A percentile compares a stretch with the other conserved stretches of the same genome.
phyloP scores from a whole-genome alignment of 2,888 invertebrate genomes.

The Quadroppia sp. region DNA sequence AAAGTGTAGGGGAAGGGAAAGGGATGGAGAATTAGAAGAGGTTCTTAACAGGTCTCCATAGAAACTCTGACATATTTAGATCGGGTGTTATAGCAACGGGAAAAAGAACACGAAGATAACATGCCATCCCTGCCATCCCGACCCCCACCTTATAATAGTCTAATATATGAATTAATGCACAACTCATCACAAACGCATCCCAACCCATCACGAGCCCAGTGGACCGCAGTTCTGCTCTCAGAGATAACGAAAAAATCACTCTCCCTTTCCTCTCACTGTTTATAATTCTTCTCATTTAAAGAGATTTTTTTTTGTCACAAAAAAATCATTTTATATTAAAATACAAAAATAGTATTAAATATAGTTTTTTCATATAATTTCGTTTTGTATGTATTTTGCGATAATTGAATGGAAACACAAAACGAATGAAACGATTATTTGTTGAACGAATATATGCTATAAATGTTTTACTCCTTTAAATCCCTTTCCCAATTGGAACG shows the following conservation, averaged over 20 bases:
- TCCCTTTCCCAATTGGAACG: neutral
- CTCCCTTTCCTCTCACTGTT: constrained; percentile 9
- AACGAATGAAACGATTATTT: neutral
- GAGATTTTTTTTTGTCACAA: neutral
- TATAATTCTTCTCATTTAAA: constrained; percentile 6
- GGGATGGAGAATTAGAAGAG: constrained; percentile 6
- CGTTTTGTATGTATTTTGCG: too few species aligned
- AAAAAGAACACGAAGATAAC: constrained; percentile 24
- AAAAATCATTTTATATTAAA: too few species aligned
- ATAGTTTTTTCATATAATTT: neutral
- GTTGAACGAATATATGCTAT: neutral
- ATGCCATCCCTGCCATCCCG: neutral
- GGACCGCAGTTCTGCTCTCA: constrained; percentile 20
- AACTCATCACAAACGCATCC: constrained; percentile 27
- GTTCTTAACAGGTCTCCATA: constrained; percentile 35
- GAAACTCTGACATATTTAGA: constrained; percentile 40
- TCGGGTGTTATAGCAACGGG: constrained; percentile 36
- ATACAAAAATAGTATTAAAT: neutral
- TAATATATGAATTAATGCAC: constrained; percentile 25
- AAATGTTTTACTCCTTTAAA: constrained; percentile 24
- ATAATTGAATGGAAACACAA: neutral
- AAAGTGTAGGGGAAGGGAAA: constrained; percentile 1
- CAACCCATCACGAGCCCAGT: constrained; percentile 16
- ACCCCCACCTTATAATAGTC: constrained; percentile 30
- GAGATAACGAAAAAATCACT: constrained; percentile 16